A percentile compares a stretch with the other conserved stretches of the same genome.
Conservation (phyloP, 2,113 vertebrate species). For the Gymnocephalus cernua region DNA sequence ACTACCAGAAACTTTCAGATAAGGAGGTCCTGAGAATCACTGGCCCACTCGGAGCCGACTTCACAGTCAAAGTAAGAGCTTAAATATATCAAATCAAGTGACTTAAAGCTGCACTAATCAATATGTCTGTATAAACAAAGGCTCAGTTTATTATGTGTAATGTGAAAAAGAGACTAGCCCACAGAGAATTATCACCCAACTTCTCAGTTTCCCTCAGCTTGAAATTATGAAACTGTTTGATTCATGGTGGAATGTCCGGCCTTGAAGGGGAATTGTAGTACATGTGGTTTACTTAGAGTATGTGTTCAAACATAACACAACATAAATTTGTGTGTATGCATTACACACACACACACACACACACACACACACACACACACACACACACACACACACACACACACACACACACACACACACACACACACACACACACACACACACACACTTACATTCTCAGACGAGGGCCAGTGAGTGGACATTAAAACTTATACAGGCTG, state of each 20-base stretch:
- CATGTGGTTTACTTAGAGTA: background rate
- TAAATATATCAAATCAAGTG: background rate
- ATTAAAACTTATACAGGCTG: slow-evolving; percentile 55
- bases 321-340: no score
- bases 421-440: background rate
- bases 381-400: slow-evolving; percentile 3
- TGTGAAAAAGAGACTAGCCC: background rate
- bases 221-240: slow-evolving; percentile 13
- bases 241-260: background rate
- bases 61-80: slow-evolving; percentile 92
- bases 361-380: background rate
- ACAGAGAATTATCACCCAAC: background rate
- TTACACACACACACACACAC: background rate
- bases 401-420: background rate
- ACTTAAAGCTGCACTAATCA: background rate
- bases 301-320: background rate
- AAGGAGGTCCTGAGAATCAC: slow-evolving; percentile 93
- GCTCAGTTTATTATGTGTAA: background rate
- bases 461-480: slow-evolving; percentile 35
- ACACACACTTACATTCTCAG: slow-evolving; percentile 5
- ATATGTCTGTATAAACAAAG: background rate
- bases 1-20: slow-evolving; percentile 94
- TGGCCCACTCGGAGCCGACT: slow-evolving; percentile 93
- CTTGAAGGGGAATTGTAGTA: background rate
- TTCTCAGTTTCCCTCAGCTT: background rate